These are phyloP conservation scores for Nipponacmea schrenckii DNA, from an alignment of 2,888 invertebrate genomes.

Conservation along the genomic window DNA sequence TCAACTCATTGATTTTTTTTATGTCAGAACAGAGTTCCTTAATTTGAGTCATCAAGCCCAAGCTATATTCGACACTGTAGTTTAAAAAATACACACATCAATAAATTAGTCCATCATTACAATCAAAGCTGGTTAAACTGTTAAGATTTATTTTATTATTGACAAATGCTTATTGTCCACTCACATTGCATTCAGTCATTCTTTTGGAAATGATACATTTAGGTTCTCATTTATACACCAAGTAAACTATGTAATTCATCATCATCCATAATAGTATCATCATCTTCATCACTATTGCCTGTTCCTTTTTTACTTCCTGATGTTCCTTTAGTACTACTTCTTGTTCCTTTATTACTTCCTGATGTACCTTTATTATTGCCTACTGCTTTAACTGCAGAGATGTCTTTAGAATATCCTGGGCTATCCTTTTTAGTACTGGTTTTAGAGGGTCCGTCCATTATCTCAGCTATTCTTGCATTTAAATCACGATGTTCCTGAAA, in stretches of 20 bases:
- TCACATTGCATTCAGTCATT: no score
- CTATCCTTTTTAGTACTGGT: conserved; percentile 3
- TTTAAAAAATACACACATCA: no score
- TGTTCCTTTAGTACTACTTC: conserved; percentile 10
- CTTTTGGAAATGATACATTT: not conserved
- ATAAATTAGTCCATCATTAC: no score
- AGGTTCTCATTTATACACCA: conserved; percentile 43
- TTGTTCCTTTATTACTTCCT: conserved; percentile 7
- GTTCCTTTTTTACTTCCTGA: conserved; percentile 20
- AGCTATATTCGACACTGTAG: no score
- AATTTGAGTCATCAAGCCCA: no score
- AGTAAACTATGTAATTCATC: conserved; percentile 60
- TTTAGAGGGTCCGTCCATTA: conserved; percentile 49
- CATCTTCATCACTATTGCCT: conserved; percentile 30
- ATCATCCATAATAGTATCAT: conserved; percentile 57
- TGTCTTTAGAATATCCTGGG: conserved; percentile 9
- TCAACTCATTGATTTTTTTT: no score
- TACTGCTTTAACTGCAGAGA: not conserved
- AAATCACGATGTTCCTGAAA: conserved; percentile 57
- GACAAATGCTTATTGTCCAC: no score
- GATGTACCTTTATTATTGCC: conserved; percentile 7
- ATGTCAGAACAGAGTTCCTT: no score
- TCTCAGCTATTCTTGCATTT: conserved; percentile 63
- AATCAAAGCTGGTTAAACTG: no score
- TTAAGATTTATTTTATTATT: no score